Evolutionary conservation across 2,888 invertebrate genomes (phyloP).

Genomic region (Napeogenes sylphis): DNA sequence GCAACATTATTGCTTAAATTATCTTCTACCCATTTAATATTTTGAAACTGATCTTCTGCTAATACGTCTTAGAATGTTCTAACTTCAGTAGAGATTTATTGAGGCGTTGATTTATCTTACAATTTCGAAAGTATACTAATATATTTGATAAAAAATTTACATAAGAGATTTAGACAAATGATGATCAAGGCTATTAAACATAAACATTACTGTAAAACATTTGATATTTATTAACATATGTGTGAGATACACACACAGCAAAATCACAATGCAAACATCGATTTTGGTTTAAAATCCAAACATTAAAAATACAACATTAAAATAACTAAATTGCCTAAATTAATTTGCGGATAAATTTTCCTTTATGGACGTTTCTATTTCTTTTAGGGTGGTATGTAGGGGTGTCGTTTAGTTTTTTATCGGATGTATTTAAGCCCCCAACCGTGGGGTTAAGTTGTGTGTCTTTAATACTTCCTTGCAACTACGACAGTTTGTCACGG

Average conservation of each 20-base stretch:
- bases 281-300: background rate
- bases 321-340: constrained; percentile 50
- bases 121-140: constrained; percentile 21
- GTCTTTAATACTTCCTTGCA: constrained; percentile 72
- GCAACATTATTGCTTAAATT: no score
- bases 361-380: constrained; percentile 67
- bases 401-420: constrained; percentile 74
- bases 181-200: constrained; percentile 15
- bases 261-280: no score
- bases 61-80: background rate
- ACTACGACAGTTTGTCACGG: constrained; percentile 33
- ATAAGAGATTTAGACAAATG: constrained; percentile 19
- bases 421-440: constrained; percentile 70
- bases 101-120: constrained; percentile 5
- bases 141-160: constrained; percentile 17
- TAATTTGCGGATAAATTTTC: constrained; percentile 77
- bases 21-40: background rate
- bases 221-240: background rate
- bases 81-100: background rate
- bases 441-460: constrained; percentile 66
- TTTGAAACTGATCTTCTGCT: background rate
- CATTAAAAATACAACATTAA: constrained; percentile 11
- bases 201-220: constrained; percentile 10
- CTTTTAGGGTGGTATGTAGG: constrained; percentile 55
- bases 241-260: background rate